Conservation (phyloP, 2,113 vertebrate genomes). For the Pardalotus punctatus region DNA sequence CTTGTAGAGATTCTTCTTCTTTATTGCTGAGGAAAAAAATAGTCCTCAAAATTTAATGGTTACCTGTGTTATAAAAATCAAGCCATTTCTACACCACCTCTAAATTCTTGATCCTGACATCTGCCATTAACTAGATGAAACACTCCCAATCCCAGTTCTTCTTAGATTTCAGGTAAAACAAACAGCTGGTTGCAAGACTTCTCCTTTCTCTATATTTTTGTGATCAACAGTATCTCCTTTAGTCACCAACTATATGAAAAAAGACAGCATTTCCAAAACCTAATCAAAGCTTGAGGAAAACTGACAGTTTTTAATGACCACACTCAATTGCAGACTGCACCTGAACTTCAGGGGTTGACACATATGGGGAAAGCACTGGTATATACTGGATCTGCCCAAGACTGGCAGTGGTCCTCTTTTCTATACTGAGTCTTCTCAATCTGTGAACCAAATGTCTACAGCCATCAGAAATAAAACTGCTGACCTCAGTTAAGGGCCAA, state of each 20-base stretch:
- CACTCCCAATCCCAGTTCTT: not conserved
- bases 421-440: not conserved
- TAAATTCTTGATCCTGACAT: not conserved
- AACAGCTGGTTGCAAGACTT: not conserved
- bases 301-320: not conserved
- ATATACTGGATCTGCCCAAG: not conserved
- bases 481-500: not conserved
- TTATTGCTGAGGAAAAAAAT: not conserved
- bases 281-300: not conserved
- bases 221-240: not conserved
- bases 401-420: not conserved
- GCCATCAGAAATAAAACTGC: not conserved
- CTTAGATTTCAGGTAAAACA: not conserved
- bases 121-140: not conserved
- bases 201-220: not conserved
- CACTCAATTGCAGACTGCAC: not conserved
- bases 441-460: not conserved
- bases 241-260: not conserved
- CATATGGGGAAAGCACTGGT: fast-evolving
- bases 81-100: not conserved
- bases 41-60: not conserved
- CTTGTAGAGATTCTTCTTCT: not conserved
- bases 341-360: not conserved
- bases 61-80: not conserved
- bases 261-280: not conserved